Evolutionary conservation across 2,888 invertebrate genomes (phyloP).

Genomic region (Ligdia adustata): DNA sequence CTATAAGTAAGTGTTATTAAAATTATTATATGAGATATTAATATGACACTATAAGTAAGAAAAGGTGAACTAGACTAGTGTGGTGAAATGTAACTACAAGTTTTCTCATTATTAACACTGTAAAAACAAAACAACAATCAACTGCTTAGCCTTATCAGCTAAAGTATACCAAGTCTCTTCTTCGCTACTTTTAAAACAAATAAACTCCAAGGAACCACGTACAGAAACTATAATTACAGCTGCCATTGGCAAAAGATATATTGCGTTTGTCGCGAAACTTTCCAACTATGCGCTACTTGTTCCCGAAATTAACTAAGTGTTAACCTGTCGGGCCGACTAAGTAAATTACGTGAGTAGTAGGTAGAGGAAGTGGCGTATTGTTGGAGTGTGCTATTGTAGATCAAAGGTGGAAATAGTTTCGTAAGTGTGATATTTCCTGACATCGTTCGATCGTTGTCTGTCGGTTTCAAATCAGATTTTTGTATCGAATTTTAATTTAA

Average conservation of each 20-base stretch:
- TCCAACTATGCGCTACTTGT: constrained; percentile 33
- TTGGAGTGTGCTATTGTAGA: constrained; percentile 8
- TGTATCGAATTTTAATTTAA: too few relatives aligned
- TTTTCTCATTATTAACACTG: too few relatives aligned
- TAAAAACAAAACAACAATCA: too few relatives aligned
- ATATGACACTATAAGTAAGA: too few relatives aligned
- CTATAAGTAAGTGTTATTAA: too few relatives aligned
- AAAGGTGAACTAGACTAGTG: too few relatives aligned
- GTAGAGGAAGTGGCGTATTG: not conserved
- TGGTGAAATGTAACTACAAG: too few relatives aligned
- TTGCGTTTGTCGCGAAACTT: constrained; percentile 26
- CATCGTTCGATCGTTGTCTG: not conserved
- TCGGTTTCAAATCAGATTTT: too few relatives aligned
- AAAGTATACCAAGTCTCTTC: too few relatives aligned
- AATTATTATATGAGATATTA: too few relatives aligned
- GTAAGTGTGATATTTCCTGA: not conserved
- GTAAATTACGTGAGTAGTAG: constrained; percentile 40
- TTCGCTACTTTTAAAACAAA: not conserved
- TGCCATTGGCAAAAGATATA: constrained; percentile 21
- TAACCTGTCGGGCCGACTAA: constrained; percentile 43
- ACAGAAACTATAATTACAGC: constrained; percentile 15
- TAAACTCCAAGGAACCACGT: not conserved
- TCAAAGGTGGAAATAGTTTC: constrained; percentile 1
- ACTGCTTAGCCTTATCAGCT: too few relatives aligned
- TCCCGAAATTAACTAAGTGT: constrained; percentile 45